Evolutionary conservation across 2,888 invertebrate genomes (phyloP).

Genomic region (Dusona sp.): DNA sequence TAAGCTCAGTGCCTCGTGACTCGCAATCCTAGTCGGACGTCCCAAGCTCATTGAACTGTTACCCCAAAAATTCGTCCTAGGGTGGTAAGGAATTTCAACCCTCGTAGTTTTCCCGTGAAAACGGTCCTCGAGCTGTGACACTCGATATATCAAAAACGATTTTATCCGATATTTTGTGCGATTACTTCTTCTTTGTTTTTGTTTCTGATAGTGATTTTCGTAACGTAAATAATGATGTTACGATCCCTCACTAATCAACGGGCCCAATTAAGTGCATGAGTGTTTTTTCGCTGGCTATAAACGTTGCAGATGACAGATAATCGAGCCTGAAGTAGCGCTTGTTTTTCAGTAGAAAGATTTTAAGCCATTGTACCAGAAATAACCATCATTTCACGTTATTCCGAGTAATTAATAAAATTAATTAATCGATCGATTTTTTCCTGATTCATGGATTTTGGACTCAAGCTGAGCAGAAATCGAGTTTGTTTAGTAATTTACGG

Average conservation of each 20-base stretch:
- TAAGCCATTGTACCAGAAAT: background rate
- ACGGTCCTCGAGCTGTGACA: constrained; percentile 14
- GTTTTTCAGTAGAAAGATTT: background rate
- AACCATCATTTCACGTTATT: background rate
- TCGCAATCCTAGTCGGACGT: constrained; percentile 80
- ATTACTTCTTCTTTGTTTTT: background rate
- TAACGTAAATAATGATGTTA: background rate
- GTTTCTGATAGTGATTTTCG: background rate
- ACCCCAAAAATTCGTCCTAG: constrained; percentile 39
- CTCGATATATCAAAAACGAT: background rate
- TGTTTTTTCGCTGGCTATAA: constrained; percentile 21
- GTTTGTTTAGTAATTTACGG: background rate
- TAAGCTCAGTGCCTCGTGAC: constrained; percentile 82
- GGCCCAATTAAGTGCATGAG: constrained; percentile 43
- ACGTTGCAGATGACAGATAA: constrained; percentile 50
- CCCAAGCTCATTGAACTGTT: constrained; percentile 72
- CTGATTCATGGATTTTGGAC: background rate
- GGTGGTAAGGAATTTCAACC: constrained; percentile 64
- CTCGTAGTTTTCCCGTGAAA: constrained; percentile 45
- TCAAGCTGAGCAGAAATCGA: background rate
- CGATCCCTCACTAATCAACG: constrained; percentile 33
- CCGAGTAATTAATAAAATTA: background rate
- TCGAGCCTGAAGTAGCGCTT: constrained; percentile 21
- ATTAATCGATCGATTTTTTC: background rate
- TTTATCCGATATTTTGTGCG: background rate